Evolutionary conservation across 2,888 invertebrate genomes (phyloP).

Genomic region (Drosophila aldrichi): DNA sequence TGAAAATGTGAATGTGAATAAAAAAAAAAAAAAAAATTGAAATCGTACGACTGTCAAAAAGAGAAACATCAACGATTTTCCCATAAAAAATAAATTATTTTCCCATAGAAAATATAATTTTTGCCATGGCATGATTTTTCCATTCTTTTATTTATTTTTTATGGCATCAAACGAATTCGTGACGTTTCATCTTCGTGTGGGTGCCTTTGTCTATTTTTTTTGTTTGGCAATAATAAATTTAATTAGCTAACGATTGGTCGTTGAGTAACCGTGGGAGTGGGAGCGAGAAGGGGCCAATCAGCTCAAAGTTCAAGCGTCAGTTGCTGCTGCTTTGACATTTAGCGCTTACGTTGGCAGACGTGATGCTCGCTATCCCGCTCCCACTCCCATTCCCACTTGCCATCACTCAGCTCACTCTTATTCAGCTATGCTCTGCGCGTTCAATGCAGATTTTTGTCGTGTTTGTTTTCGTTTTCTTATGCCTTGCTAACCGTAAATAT

Average conservation of each 20-base stretch:
- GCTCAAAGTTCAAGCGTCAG: constrained; percentile 47
- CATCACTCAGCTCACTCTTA: not conserved
- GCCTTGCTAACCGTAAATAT: constrained; percentile 63
- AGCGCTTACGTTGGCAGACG: constrained; percentile 54
- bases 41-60: constrained; percentile 51
- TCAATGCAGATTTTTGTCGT: constrained; percentile 3
- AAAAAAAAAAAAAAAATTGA: constrained; percentile 16
- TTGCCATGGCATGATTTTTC: constrained; percentile 17
- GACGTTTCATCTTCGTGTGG: constrained; percentile 66
- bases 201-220: constrained; percentile 33
- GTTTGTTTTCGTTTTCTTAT: constrained; percentile 31
- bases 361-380: constrained; percentile 40
- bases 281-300: not conserved
- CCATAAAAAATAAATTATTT: constrained; percentile 59
- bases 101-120: constrained; percentile 55
- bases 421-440: not conserved
- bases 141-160: constrained; percentile 15
- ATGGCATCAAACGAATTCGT: constrained; percentile 53
- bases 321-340: constrained; percentile 67
- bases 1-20: constrained; percentile 21
- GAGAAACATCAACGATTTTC: constrained; percentile 49
- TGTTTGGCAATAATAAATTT: constrained; percentile 53
- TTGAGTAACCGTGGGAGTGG: not conserved
- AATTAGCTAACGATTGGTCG: constrained; percentile 62
- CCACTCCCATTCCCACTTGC: not conserved